A percentile compares a stretch with the other conserved stretches of the same genome.
These are phyloP conservation scores for Drosophila ezoana DNA, from an alignment of 2,888 invertebrate genomes.

Conservation along the genomic window DNA sequence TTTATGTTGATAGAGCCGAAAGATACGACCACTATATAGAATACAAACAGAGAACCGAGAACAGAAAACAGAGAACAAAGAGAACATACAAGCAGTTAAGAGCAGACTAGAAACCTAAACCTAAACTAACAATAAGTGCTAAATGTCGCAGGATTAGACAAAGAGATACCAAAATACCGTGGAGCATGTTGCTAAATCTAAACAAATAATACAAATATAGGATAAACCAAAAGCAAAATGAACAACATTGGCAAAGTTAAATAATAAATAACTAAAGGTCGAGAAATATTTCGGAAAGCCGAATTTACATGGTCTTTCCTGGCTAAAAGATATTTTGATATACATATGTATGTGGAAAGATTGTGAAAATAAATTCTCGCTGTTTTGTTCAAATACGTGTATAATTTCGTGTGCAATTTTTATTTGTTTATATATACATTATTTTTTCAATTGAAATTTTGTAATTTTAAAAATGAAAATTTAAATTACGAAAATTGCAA, in stretches of 20 bases:
- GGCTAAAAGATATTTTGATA: background rate
- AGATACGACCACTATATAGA: slow-evolving; percentile 37
- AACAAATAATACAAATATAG: slow-evolving; percentile 30
- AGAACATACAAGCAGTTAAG: slow-evolving; percentile 9
- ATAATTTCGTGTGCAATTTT: slow-evolving; percentile 62
- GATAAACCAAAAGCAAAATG: slow-evolving; percentile 38
- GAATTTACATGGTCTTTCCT: slow-evolving; percentile 27
- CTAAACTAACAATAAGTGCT: slow-evolving; percentile 57
- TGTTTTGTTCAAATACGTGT: slow-evolving; percentile 42
- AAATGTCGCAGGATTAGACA: slow-evolving; percentile 56
- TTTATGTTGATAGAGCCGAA: slow-evolving; percentile 43
- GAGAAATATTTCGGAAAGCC: slow-evolving; percentile 32
- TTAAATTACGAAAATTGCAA: slow-evolving; percentile 47
- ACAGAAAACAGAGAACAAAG: background rate
- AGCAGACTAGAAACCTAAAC: slow-evolving; percentile 43
- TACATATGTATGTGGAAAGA: slow-evolving; percentile 2
- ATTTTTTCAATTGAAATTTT: slow-evolving; percentile 26
- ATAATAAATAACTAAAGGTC: background rate
- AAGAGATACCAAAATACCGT: slow-evolving; percentile 67
- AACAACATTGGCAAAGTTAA: slow-evolving; percentile 28
- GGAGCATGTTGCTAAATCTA: slow-evolving; percentile 42
- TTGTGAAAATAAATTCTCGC: slow-evolving; percentile 16
- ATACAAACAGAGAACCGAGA: slow-evolving; percentile 26
- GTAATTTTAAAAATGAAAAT: slow-evolving; percentile 25
- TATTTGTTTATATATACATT: background rate